These are phyloP conservation scores for Darevskia mixta DNA, from an alignment of 2,797 vertebrate species.

Conservation along the genomic window DNA sequence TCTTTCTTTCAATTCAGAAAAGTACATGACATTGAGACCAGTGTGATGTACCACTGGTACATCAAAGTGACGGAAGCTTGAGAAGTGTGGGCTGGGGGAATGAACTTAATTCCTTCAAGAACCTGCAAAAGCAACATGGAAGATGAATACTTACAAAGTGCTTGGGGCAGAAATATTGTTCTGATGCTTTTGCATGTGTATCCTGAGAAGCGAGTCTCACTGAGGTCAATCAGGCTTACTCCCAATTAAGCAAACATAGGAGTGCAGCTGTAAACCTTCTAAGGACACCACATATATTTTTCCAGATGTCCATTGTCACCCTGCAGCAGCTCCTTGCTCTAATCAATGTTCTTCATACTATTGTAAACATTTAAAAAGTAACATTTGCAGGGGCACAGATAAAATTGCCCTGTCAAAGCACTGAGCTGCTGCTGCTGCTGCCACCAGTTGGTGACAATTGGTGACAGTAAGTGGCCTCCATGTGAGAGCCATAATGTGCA, in stretches of 20 bases:
- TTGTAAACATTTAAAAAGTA: neutral
- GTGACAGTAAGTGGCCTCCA: neutral
- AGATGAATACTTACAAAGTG: neutral
- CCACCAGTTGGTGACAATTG: neutral
- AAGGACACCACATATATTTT: neutral
- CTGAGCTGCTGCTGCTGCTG: neutral
- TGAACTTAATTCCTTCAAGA: conserved; percentile 22
- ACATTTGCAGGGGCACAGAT: neutral
- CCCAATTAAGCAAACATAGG: neutral
- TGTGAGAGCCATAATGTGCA: neutral
- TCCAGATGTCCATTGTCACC: neutral
- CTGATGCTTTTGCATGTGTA: neutral
- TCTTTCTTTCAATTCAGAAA: conserved; percentile 36
- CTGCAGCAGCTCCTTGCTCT: neutral
- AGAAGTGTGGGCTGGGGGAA: conserved; percentile 32
- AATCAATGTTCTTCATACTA: neutral
- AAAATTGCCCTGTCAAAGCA: neutral
- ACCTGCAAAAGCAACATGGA: conserved; percentile 7
- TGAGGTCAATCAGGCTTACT: neutral
- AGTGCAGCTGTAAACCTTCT: neutral
- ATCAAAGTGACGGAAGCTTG: conserved; percentile 16
- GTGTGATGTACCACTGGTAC: conserved; percentile 21
- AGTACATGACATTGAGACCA: conserved; percentile 45
- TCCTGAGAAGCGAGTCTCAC: neutral
- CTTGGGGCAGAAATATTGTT: neutral